These are phyloP conservation scores for Brachionus asplanchnoidis DNA, from an alignment of 1,140 invertebrate species.

Conservation along the genomic window DNA sequence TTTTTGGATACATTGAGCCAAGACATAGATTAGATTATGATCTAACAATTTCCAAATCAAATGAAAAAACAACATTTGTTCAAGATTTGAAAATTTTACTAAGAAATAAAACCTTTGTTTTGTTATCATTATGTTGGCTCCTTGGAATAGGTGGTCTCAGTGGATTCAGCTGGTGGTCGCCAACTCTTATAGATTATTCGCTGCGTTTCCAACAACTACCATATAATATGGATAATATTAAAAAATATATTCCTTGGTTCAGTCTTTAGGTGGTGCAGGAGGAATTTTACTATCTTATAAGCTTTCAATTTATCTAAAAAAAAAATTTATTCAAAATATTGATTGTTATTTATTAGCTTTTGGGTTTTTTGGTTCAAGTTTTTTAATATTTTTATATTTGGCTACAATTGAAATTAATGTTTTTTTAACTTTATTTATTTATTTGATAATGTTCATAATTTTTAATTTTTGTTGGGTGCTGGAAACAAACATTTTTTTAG, in stretches of 20 bases:
- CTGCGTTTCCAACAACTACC: background rate
- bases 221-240: background rate
- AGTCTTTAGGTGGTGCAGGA: background rate
- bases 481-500: slow-evolving; percentile 37
- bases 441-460: background rate
- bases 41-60: background rate
- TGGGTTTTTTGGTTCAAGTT: slow-evolving; percentile 7
- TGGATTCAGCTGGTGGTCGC: slow-evolving; percentile 32
- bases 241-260: slow-evolving; percentile 27
- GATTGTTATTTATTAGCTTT: slow-evolving; percentile 22
- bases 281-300: background rate
- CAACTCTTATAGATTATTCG: slow-evolving; percentile 29
- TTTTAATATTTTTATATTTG: background rate
- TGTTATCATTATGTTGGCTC: background rate
- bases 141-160: background rate
- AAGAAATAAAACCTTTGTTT: slow-evolving; percentile 17
- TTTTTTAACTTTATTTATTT: background rate
- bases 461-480: slow-evolving; percentile 40
- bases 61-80: background rate
- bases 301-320: slow-evolving; percentile 7
- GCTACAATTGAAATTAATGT: background rate
- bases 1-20: slow-evolving; percentile 4
- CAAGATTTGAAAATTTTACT: slow-evolving; percentile 35
- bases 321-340: background rate
- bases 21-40: background rate